Conservation (phyloP, 2,797 vertebrate species). For the Podargus strigoides region DNA sequence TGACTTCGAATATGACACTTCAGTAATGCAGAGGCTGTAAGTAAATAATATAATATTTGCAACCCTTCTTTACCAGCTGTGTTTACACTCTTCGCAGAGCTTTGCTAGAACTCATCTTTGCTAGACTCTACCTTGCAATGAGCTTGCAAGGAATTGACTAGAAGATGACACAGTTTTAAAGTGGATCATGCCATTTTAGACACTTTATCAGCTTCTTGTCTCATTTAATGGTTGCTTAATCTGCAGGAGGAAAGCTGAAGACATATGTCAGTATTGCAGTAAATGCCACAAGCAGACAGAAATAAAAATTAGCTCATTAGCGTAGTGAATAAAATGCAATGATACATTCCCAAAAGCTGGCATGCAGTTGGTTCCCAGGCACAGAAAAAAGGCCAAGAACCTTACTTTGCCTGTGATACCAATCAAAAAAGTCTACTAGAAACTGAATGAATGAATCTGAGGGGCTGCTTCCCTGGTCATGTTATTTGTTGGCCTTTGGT, state of each 20-base stretch:
- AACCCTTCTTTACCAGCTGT: background rate
- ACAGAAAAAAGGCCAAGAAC: conserved; percentile 2
- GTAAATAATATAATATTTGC: conserved; percentile 15
- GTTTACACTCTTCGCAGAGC: background rate
- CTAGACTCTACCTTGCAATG: background rate
- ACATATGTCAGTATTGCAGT: conserved; percentile 4
- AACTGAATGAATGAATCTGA: background rate
- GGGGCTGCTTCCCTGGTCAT: background rate
- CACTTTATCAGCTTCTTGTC: background rate
- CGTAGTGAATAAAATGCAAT: background rate
- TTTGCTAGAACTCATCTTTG: background rate
- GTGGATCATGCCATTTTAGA: background rate
- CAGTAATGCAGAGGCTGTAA: conserved; percentile 81
- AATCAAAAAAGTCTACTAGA: background rate
- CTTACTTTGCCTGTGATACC: background rate
- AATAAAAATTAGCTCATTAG: conserved; percentile 9
- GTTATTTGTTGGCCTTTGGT: background rate
- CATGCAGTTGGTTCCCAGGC: background rate
- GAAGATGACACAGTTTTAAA: background rate
- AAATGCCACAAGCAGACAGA: background rate
- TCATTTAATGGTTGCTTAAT: background rate
- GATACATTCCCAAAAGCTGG: background rate
- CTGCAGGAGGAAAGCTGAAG: background rate
- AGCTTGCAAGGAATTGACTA: background rate
- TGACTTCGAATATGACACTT: conserved; percentile 67